These are phyloP conservation scores for Hypercompe scribonia DNA, from an alignment of 2,888 invertebrate genomes.

Conservation along the genomic window DNA sequence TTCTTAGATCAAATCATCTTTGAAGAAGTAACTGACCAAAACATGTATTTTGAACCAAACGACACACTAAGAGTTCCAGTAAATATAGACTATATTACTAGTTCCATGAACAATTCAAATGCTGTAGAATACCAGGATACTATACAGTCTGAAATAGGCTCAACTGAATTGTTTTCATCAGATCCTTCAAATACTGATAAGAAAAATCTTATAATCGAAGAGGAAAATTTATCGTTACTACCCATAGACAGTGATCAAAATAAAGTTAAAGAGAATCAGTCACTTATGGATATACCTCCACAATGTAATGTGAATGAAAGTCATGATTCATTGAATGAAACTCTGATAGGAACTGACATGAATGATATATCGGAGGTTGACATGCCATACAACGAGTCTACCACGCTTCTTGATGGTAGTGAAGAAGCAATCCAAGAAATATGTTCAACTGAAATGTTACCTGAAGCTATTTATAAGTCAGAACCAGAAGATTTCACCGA, in stretches of 20 bases:
- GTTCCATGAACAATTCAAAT: not conserved
- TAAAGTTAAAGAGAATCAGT: not conserved
- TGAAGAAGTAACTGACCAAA: not conserved
- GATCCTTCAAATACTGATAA: not conserved
- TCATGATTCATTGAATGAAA: not conserved
- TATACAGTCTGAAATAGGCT: not conserved
- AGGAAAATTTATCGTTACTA: not conserved
- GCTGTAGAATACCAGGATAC: not conserved
- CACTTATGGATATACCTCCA: not conserved
- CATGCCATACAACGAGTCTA: not conserved
- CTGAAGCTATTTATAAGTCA: too few species aligned
- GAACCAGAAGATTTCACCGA: constrained; percentile 1
- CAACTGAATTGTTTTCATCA: not conserved
- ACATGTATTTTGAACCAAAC: not conserved
- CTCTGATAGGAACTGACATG: not conserved
- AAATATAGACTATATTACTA: not conserved
- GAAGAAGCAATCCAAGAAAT: not conserved
- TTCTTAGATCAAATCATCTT: not conserved
- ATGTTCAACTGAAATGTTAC: too few species aligned
- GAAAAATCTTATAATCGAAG: not conserved
- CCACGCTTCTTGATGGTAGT: not conserved
- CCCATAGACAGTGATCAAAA: not conserved
- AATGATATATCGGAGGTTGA: not conserved
- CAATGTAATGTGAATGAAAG: not conserved
- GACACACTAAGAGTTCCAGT: not conserved